Base-by-base conservation (phyloP, 2,797 vertebrate species). In the Arrhamphus sclerolepis region DNA sequence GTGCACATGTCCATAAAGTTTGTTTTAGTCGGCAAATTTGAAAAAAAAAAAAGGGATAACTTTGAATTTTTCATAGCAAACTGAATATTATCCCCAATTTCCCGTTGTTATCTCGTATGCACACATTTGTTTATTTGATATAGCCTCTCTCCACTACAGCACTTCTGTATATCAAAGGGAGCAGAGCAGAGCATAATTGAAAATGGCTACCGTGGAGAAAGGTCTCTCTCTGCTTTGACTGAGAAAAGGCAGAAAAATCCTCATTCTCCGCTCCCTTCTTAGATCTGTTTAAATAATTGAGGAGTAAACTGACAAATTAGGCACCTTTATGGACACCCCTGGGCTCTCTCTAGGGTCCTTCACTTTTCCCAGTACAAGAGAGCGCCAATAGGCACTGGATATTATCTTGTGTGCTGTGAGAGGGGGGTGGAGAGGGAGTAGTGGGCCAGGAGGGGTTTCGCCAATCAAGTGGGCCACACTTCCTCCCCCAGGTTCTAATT, bases 401-500 rank as follows among this genome's bases (percentile, higher is more conserved):
- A 88, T 91, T 91, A 92, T 93, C 92, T 91, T 83, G 75, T 88
- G 72, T 86, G 87, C 84, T 88, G 87, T 85, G 77, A 80, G 76
- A 86, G 63, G 70, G 77, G 66, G 60, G 62, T 63, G 65, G 57
- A 58, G 66, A 56, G 52, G 53, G 61, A 70, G 77, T 69, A 77
- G 79, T 80, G 79, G 87, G 89, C 90, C 87, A 88, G 88, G 89
- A 91, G 92, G 90, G 77, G 89, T 92, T 93, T 93, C 87, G 86
- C 90, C 92, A 92, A 92, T 93, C 91, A 92, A 92, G 89, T 68
- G 53, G 88, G 88, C 89, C 89, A 88, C 90, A 89, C 88, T 91
- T 85, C 86, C 86, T 90, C 91, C 93, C 91, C 80, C 87, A 90
- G 92, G 93, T 94, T 92, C 88, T 93, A 94, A 94, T 94, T 93